phyloP scores from a whole-genome alignment of 2,888 invertebrate genomes.

The Blastobasis lacticolella region DNA sequence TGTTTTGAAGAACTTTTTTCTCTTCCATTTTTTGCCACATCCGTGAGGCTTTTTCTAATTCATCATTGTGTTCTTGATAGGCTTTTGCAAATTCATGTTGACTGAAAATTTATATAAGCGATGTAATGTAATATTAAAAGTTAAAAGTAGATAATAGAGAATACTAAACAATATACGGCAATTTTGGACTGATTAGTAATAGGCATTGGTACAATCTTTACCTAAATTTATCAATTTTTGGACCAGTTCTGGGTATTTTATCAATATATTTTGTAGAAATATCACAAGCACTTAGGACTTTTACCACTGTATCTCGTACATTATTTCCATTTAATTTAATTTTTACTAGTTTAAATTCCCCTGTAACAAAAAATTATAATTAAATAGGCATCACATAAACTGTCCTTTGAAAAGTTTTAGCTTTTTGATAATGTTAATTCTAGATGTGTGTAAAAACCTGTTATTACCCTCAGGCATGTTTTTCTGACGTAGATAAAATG shows the following conservation, averaged over 20 bases:
- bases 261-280: slow-evolving; percentile 91
- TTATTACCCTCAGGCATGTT: slow-evolving; percentile 69
- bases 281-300: slow-evolving; percentile 85
- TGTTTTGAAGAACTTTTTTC: slow-evolving; percentile 44
- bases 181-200: background rate
- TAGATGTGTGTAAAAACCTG: background rate
- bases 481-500: slow-evolving; percentile 86
- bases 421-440: background rate
- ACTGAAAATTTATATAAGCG: slow-evolving; percentile 14
- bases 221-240: slow-evolving; percentile 26
- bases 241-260: slow-evolving; percentile 71
- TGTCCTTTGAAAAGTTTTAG: no score
- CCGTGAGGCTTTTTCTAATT: slow-evolving; percentile 45
- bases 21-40: slow-evolving; percentile 56
- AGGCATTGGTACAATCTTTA: slow-evolving; percentile 13
- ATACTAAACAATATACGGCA: background rate
- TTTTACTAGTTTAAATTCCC: slow-evolving; percentile 82
- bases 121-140: no score
- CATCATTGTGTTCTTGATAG: slow-evolving; percentile 46
- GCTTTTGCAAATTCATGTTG: slow-evolving; percentile 39
- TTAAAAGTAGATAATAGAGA: no score
- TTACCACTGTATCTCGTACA: slow-evolving; percentile 82
- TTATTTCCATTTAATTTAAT: slow-evolving; percentile 80
- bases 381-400: background rate
- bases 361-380: slow-evolving; percentile 44